These are phyloP conservation scores for Sesamia inferens DNA, from an alignment of 2,888 invertebrate genomes.

Conservation along the genomic window DNA sequence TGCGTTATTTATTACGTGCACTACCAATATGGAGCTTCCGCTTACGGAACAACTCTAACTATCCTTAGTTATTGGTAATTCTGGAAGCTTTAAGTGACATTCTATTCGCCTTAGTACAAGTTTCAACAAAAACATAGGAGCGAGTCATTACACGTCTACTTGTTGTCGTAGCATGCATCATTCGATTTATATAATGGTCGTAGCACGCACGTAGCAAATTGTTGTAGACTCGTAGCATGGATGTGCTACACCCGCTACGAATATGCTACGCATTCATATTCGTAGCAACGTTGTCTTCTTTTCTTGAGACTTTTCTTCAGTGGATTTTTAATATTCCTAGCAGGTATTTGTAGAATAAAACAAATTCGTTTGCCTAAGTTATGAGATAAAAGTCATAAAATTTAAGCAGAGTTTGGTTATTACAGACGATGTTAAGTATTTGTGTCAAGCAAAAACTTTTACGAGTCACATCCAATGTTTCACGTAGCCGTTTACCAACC, in stretches of 20 bases:
- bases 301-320: not conserved
- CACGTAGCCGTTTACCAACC: not conserved
- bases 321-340: not conserved
- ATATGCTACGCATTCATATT: conserved; percentile 25
- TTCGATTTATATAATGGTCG: not conserved
- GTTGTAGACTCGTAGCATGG: conserved; percentile 30
- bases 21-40: conserved; percentile 12
- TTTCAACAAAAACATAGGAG: not conserved
- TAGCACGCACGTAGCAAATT: conserved; percentile 27
- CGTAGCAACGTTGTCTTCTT: conserved; percentile 9
- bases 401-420: conserved; percentile 1
- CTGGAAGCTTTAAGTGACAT: not conserved
- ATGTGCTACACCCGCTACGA: conserved; percentile 21
- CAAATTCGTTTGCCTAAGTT: not conserved
- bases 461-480: not conserved
- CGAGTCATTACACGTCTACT: not conserved
- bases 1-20: conserved; percentile 33
- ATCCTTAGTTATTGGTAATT: not conserved
- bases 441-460: not conserved
- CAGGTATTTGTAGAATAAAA: not conserved
- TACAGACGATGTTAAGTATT: not conserved
- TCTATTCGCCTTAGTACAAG: not conserved
- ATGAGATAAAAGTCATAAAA: not conserved
- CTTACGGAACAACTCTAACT: not conserved
- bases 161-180: conserved; percentile 30